phyloP scores from a whole-genome alignment of 2,797 vertebrate species.

The Microctenopoma stevenorrisi region DNA sequence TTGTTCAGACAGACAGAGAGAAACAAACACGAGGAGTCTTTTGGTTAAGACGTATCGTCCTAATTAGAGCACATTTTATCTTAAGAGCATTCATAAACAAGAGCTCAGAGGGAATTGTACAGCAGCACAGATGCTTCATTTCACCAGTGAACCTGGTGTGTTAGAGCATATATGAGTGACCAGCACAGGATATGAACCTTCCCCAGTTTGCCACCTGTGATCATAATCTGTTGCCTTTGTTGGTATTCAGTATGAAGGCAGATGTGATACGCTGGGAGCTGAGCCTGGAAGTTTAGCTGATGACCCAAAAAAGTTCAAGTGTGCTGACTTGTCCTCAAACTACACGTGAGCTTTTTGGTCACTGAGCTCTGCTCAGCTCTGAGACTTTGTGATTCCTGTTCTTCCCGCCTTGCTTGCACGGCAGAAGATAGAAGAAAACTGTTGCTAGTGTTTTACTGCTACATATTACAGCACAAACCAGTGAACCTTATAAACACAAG shows the following conservation, averaged over 20 bases:
- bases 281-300: not conserved
- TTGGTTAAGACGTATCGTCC: constrained; percentile 15
- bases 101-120: constrained; percentile 25
- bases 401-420: not conserved
- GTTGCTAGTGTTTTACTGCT: constrained; percentile 4
- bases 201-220: not conserved
- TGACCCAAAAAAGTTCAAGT: constrained; percentile 3
- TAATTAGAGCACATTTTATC: constrained; percentile 42
- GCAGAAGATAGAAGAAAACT: not conserved
- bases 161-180: too few species aligned
- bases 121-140: constrained; percentile 1
- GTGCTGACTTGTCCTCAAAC: constrained; percentile 9
- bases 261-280: not conserved
- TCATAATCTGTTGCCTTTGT: not conserved
- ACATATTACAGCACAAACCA: constrained; percentile 7
- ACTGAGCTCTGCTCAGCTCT: not conserved
- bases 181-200: not conserved
- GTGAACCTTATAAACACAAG: constrained; percentile 8
- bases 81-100: constrained; percentile 8
- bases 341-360: constrained; percentile 10
- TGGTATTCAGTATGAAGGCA: not conserved
- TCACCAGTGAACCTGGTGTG: not conserved
- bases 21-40: constrained; percentile 8
- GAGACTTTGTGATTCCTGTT: not conserved
- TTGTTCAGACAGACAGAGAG: constrained; percentile 14